A percentile compares a stretch with the other conserved stretches of the same genome.
Conservation (phyloP, 2,113 vertebrate species). For the Neogale vison region DNA sequence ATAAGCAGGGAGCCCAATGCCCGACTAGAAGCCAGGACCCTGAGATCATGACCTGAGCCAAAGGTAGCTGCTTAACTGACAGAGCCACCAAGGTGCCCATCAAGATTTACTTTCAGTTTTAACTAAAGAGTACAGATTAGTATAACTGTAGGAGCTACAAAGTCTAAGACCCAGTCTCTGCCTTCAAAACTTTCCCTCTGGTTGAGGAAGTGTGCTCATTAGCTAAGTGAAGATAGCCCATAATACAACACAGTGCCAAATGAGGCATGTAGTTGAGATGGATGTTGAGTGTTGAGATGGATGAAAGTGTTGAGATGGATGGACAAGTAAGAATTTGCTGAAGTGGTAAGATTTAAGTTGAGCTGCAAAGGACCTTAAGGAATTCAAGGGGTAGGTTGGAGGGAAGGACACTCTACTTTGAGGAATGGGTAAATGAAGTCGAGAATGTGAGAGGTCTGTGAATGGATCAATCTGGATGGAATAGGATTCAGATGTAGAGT, state of each 20-base stretch:
- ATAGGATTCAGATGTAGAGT: background rate
- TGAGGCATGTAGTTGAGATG: background rate
- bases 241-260: background rate
- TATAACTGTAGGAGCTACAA: background rate
- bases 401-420: background rate
- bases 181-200: background rate
- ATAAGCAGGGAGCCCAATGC: no score
- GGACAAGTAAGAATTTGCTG: slow-evolving; percentile 28
- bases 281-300: background rate
- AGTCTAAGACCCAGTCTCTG: background rate
- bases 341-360: background rate
- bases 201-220: background rate
- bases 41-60: no score
- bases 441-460: slow-evolving; percentile 8
- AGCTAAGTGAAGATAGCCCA: background rate
- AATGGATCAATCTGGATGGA: background rate
- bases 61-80: no score
- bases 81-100: no score
- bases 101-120: background rate
- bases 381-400: background rate
- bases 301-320: background rate
- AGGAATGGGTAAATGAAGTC: background rate
- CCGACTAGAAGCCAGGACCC: no score
- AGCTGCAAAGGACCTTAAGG: background rate
- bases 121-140: background rate